phyloP scores from a whole-genome alignment of 2,797 vertebrate genomes.

The Tapera naevia region DNA sequence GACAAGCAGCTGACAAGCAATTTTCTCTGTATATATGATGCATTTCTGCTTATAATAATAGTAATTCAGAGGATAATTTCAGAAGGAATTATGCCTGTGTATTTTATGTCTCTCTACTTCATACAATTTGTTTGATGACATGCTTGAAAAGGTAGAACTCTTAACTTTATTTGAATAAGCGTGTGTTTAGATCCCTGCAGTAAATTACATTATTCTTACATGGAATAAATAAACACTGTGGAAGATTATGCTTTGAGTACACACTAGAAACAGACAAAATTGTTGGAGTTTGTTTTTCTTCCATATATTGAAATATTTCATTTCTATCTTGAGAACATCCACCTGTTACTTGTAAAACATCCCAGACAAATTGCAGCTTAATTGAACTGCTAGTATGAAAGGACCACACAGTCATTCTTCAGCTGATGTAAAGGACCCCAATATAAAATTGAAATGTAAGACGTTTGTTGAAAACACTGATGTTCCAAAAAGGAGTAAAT shows the following conservation, averaged over 20 bases:
- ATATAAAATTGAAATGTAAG: background rate
- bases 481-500: background rate
- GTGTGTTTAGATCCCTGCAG: background rate
- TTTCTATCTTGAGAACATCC: background rate
- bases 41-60: background rate
- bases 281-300: background rate
- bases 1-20: background rate
- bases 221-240: background rate
- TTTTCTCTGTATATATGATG: background rate
- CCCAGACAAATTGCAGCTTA: background rate
- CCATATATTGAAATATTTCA: background rate
- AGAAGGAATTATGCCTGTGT: background rate
- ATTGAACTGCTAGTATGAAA: constrained; percentile 1
- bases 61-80: background rate
- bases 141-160: background rate
- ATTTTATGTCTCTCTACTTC: background rate
- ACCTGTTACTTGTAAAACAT: constrained; percentile 10
- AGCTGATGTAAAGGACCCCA: background rate
- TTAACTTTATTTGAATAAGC: background rate
- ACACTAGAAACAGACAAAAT: background rate
- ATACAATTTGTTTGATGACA: background rate
- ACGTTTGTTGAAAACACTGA: background rate
- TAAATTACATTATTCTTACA: background rate
- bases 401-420: background rate
- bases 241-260: background rate